Evolutionary conservation across 2,888 invertebrate species (phyloP).

Genomic region (Nemoura dubitans): DNA sequence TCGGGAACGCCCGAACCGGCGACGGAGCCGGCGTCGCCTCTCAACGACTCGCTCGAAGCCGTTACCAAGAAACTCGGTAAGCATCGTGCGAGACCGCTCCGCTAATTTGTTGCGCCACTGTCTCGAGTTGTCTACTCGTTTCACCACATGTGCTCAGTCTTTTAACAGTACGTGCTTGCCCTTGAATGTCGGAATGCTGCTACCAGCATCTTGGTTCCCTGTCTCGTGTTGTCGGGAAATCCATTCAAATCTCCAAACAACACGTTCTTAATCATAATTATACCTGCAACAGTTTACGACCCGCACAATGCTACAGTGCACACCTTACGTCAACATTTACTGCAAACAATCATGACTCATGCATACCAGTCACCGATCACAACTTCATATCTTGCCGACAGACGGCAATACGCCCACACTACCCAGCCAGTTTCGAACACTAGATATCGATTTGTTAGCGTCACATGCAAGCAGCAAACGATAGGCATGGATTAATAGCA

Average conservation of each 20-base stretch:
- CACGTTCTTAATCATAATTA: background rate
- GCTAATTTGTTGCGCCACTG: background rate
- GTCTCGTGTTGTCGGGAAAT: background rate
- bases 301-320: background rate
- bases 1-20: background rate
- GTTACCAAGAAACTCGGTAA: conserved; percentile 30
- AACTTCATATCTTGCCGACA: background rate
- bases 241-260: background rate
- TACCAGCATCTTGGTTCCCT: background rate
- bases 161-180: background rate
- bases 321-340: background rate
- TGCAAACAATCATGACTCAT: background rate
- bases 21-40: background rate
- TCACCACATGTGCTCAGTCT: background rate
- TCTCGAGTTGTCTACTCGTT: background rate
- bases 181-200: background rate
- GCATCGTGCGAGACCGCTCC: background rate
- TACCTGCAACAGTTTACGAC: background rate
- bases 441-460: background rate
- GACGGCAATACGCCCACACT: background rate
- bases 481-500: background rate
- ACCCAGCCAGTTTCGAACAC: too few species aligned
- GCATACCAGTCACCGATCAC: background rate
- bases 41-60: conserved; percentile 22
- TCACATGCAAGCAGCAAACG: background rate